Conservation (phyloP, 2,113 vertebrate genomes). For the Mugil cephalus region DNA sequence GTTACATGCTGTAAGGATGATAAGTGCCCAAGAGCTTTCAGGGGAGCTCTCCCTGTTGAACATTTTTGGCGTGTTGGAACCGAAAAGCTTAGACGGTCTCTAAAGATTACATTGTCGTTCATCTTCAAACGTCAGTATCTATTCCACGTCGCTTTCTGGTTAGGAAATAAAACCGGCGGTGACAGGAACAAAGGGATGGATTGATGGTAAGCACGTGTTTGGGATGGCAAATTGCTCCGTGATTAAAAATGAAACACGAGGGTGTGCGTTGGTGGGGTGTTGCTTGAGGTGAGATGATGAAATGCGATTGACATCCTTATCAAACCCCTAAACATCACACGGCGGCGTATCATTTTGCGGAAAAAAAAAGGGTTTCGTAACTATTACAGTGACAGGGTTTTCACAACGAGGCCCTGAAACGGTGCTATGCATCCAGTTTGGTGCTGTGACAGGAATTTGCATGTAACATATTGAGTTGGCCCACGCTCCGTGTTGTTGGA, state of each 20-base stretch:
- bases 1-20: not conserved
- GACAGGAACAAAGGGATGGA: not conserved
- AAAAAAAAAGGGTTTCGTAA: too few relatives aligned
- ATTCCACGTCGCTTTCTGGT: not conserved
- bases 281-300: not conserved
- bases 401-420: too few relatives aligned
- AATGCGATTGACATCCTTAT: not conserved
- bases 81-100: not conserved
- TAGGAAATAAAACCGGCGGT: conserved; percentile 4
- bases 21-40: not conserved
- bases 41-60: not conserved
- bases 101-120: conserved; percentile 2
- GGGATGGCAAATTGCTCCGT: not conserved
- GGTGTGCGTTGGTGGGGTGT: not conserved
- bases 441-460: too few relatives aligned
- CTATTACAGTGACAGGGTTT: too few relatives aligned
- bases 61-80: not conserved
- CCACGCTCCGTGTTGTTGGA: too few relatives aligned
- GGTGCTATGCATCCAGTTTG: too few relatives aligned
- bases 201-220: not conserved
- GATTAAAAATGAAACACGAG: not conserved
- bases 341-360: not conserved
- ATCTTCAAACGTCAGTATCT: not conserved
- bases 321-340: not conserved
- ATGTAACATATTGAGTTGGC: too few relatives aligned